Conservation (phyloP, 2,888 invertebrate genomes). For the Pachycephus smyrnensis region DNA sequence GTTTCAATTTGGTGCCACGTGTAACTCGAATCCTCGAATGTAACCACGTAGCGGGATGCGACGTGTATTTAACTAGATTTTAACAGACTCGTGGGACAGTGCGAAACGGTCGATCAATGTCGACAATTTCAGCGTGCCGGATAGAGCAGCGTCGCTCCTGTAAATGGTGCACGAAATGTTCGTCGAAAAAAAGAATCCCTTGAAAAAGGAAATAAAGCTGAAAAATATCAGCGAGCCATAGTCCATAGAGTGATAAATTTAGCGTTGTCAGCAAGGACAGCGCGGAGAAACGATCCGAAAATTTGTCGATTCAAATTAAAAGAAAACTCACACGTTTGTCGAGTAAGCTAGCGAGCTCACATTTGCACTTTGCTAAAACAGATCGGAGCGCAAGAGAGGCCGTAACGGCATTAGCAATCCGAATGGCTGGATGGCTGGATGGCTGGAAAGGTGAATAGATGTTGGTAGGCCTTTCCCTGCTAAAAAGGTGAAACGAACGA, state of each 20-base stretch:
- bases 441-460: no score
- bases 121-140: constrained; percentile 53
- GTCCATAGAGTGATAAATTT: neutral
- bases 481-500: neutral
- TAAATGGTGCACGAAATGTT: constrained; percentile 20
- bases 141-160: constrained; percentile 34
- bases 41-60: constrained; percentile 19
- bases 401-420: no score
- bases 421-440: no score
- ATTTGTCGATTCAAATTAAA: no score
- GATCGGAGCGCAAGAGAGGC: no score
- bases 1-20: constrained; percentile 54
- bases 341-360: no score
- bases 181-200: constrained; percentile 1
- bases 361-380: no score
- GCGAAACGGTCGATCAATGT: constrained; percentile 57
- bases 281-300: neutral
- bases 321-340: no score
- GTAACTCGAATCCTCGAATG: constrained; percentile 23
- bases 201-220: no score
- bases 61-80: constrained; percentile 62
- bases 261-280: neutral
- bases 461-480: no score
- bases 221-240: no score
- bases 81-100: constrained; percentile 56